Base-by-base conservation (phyloP, 2,113 vertebrate genomes). In the Trematomus loennbergii region DNA sequence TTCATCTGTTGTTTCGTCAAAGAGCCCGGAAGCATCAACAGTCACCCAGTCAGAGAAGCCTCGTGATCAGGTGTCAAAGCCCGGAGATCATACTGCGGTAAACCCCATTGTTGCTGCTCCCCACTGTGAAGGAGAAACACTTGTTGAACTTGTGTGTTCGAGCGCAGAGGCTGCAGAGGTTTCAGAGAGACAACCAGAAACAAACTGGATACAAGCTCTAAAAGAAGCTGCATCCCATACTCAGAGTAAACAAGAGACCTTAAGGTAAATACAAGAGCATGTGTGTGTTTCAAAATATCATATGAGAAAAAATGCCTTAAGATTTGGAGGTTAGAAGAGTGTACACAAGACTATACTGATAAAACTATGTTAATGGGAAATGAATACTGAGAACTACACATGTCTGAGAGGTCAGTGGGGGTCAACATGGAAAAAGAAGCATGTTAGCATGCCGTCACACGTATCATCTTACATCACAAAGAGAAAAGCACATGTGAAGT, bases 121-220 rank as follows among this genome's bases (percentile, higher is more conserved):
- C 4, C 12, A 46, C 8, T 11, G 11, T 67, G 82, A 85, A 57
- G 52, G n/a, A 48, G 55, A 55, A 48, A 16, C 66, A n/a, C 29
- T 16, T 66, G 46, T 16, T 78, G 69, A 84, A 58, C 62, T 76
- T 69, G 62, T 12, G 33, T 69, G 63, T 53, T 68, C 50, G 75
- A 83, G 78, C 20, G 36, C 79, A 82, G 71, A 55, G 3, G 22
- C 33, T 81, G 65, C 49, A 29, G 53, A 67, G 43, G 54, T 64
- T 60, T 82, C 79, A 65, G 52, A 70, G 25, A 86, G 52, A 55
- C 70, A 90, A n/a, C 75, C 72, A 83, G 72, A 87, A 2, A 87
- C 84, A 79, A 89, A 85, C 74, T 95, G 94, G 94, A 92, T 94
- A 54, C 73, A 75, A 88, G 86, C 88, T 45, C 79, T 94, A 45